Evolutionary conservation across 2,797 vertebrate genomes (phyloP).

Genomic region (Phrynocephalus vlangalii): DNA sequence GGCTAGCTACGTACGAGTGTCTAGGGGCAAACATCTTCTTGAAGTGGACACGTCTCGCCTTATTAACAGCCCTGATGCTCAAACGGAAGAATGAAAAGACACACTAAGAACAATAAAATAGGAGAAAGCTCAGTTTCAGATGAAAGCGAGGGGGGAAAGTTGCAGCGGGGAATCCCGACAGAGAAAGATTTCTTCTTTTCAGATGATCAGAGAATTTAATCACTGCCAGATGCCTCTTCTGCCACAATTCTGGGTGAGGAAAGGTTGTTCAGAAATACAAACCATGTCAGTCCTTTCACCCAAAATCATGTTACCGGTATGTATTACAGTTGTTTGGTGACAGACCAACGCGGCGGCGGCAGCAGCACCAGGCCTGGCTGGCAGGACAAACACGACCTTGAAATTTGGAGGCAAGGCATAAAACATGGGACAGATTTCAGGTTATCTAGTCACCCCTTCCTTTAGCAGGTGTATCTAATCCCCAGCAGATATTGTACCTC

Average conservation of each 20-base stretch:
- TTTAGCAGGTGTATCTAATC: no score
- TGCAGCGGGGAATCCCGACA: neutral
- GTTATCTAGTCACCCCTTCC: no score
- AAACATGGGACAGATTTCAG: no score
- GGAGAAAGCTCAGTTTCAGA: neutral
- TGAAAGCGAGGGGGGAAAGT: neutral
- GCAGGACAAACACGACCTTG: no score
- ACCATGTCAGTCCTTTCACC: no score
- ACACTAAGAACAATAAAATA: neutral
- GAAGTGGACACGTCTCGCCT: no score
- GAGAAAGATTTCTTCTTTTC: neutral
- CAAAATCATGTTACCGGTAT: no score
- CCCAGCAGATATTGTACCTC: no score
- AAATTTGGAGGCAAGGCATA: no score
- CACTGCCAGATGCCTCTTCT: neutral
- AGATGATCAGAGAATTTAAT: neutral
- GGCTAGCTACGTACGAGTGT: neutral
- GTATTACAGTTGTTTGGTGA: no score
- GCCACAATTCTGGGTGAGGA: neutral
- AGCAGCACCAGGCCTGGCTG: no score
- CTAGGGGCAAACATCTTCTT: neutral
- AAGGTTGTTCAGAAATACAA: neutral
- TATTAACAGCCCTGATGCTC: neutral
- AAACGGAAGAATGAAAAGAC: neutral
- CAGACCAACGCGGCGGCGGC: no score